Conservation (phyloP, 2,888 invertebrate species). For the Drosophila melanosoma region DNA sequence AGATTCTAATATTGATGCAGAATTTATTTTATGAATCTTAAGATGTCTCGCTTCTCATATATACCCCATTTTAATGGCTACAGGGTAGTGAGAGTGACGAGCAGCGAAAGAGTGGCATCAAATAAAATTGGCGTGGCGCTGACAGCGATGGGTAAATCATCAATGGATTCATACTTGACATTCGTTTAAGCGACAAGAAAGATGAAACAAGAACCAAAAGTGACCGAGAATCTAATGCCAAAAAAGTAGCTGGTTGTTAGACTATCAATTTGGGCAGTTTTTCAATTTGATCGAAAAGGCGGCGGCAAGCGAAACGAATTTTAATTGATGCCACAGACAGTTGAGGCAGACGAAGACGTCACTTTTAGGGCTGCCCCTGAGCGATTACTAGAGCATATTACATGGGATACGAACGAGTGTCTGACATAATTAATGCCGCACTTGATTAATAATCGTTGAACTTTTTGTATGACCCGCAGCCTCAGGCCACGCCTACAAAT, state of each 20-base stretch:
- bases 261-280: conserved; percentile 58
- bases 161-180: conserved; percentile 82
- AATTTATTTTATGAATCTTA: not conserved
- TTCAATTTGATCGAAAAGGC: conserved; percentile 62
- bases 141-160: conserved; percentile 61
- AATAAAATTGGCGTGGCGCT: conserved; percentile 45
- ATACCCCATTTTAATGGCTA: not conserved
- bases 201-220: conserved; percentile 36
- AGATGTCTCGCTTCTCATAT: not conserved
- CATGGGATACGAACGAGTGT: conserved; percentile 29
- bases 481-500: conserved; percentile 52
- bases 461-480: conserved; percentile 61
- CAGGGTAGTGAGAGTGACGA: not conserved
- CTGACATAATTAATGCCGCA: conserved; percentile 72
- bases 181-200: conserved; percentile 68
- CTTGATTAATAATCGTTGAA: conserved; percentile 81
- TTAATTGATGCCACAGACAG: conserved; percentile 78
- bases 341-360: conserved; percentile 60
- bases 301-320: conserved; percentile 67
- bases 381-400: conserved; percentile 35
- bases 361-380: conserved; percentile 37
- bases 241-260: conserved; percentile 47
- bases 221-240: conserved; percentile 46
- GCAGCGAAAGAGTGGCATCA: conserved; percentile 46
- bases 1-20: too few species aligned